Conservation (phyloP, 2,113 vertebrate species). For the Callionymus lyra region DNA sequence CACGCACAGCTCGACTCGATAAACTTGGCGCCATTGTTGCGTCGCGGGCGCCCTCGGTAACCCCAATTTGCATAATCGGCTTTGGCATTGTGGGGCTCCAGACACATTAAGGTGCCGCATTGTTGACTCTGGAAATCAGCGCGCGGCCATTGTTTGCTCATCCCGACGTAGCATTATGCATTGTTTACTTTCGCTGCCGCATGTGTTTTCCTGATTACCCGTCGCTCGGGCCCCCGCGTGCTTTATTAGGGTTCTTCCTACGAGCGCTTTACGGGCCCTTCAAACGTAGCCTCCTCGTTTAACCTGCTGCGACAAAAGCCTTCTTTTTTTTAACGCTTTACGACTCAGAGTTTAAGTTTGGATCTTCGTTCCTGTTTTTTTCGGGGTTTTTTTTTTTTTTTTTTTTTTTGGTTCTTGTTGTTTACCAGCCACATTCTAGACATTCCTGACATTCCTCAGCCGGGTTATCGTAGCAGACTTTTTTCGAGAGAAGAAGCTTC, state of each 20-base stretch:
- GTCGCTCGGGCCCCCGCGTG: slow-evolving; percentile 13
- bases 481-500: too few relatives aligned
- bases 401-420: slow-evolving; percentile 20
- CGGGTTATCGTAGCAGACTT: neutral
- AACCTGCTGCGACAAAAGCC: too few relatives aligned
- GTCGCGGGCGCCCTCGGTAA: slow-evolving; percentile 52
- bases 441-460: slow-evolving; percentile 31
- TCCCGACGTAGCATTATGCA: slow-evolving; percentile 36
- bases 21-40: slow-evolving; percentile 62
- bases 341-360: too few relatives aligned
- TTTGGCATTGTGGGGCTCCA: slow-evolving; percentile 62
- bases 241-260: too few relatives aligned
- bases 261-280: slow-evolving; percentile 31
- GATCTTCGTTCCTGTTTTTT: slow-evolving; percentile 6
- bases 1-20: slow-evolving; percentile 38
- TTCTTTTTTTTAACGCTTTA: too few relatives aligned
- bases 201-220: slow-evolving; percentile 47
- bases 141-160: slow-evolving; percentile 58
- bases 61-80: slow-evolving; percentile 67
- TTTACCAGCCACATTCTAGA: slow-evolving; percentile 29
- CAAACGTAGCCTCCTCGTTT: slow-evolving; percentile 4
- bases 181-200: slow-evolving; percentile 51
- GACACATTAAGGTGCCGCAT: slow-evolving; percentile 61
- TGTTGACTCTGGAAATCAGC: slow-evolving; percentile 55
- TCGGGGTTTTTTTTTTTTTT: too few relatives aligned